Evolutionary conservation across 2,113 vertebrate genomes (phyloP).

Genomic region (Cyanistes caeruleus): DNA sequence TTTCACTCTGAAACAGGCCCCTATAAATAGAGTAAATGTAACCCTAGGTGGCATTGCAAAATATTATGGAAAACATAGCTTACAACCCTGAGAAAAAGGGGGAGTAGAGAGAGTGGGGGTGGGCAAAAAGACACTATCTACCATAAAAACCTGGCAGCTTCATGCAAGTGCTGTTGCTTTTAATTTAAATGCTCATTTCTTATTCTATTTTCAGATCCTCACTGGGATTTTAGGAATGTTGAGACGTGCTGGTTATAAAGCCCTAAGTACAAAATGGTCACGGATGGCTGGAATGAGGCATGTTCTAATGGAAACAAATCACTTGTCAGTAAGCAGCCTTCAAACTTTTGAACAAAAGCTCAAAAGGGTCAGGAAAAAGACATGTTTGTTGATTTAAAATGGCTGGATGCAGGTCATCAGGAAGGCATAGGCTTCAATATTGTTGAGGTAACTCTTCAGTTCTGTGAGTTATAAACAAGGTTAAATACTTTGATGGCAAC

Average conservation of each 20-base stretch:
- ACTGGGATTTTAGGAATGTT: slow-evolving; percentile 79
- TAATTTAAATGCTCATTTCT: slow-evolving; percentile 77
- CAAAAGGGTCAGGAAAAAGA: slow-evolving; percentile 52
- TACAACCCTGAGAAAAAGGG: slow-evolving; percentile 33
- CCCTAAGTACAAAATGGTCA: slow-evolving; percentile 67
- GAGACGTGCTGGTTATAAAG: slow-evolving; percentile 71
- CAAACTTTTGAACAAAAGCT: slow-evolving; percentile 62
- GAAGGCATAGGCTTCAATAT: background rate
- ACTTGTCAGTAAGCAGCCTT: slow-evolving; percentile 67
- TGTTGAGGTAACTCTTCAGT: background rate
- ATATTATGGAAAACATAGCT: slow-evolving; percentile 40
- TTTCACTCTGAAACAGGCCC: slow-evolving; percentile 37
- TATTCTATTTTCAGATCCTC: slow-evolving; percentile 80
- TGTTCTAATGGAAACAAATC: slow-evolving; percentile 72
- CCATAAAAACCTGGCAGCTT: slow-evolving; percentile 64
- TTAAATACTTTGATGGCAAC: slow-evolving; percentile 7
- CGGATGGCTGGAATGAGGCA: slow-evolving; percentile 63
- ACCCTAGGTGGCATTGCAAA: slow-evolving; percentile 23
- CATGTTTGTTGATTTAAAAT: slow-evolving; percentile 40
- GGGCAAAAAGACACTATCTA: slow-evolving; percentile 52
- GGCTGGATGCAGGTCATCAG: background rate
- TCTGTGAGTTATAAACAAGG: background rate
- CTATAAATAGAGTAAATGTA: slow-evolving; percentile 35
- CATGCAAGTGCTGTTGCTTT: slow-evolving; percentile 69
- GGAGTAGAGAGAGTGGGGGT: background rate